Evolutionary conservation across 2,888 invertebrate genomes (phyloP).

Genomic region (Andrena praecox): DNA sequence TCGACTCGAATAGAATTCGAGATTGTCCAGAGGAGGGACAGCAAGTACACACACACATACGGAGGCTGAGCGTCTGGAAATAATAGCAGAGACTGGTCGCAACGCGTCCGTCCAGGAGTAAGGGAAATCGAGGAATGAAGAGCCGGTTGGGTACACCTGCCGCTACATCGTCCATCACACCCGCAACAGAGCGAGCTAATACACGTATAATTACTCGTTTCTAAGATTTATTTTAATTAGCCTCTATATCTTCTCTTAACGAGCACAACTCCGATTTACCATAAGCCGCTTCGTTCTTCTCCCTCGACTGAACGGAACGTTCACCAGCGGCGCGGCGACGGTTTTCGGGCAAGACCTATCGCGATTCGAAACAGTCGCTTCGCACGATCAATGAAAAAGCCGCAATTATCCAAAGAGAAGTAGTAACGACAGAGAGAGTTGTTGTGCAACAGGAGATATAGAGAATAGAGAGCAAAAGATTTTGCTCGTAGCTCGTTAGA

Average conservation of each 20-base stretch:
- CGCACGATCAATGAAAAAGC: too few relatives aligned
- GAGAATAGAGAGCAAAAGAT: constrained; percentile 23
- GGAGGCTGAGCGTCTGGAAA: constrained; percentile 15
- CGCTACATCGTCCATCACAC: constrained; percentile 84
- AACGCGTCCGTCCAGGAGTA: constrained; percentile 81
- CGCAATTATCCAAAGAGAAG: too few relatives aligned
- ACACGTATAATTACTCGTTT: constrained; percentile 85
- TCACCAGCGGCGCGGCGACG: too few relatives aligned
- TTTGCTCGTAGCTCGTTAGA: constrained; percentile 61
- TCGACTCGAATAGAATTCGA: neutral
- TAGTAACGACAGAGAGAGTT: constrained; percentile 32
- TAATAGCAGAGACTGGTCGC: constrained; percentile 49
- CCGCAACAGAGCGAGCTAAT: constrained; percentile 82
- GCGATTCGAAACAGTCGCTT: too few relatives aligned
- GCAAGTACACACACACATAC: neutral
- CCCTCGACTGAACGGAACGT: neutral
- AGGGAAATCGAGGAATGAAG: constrained; percentile 85
- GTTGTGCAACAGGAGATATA: constrained; percentile 28
- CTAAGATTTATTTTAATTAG: constrained; percentile 85
- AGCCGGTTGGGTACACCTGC: constrained; percentile 85
- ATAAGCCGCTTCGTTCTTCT: constrained; percentile 70
- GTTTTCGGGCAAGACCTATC: too few relatives aligned
- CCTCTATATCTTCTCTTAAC: constrained; percentile 84
- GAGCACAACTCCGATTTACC: constrained; percentile 82
- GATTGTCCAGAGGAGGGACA: neutral